Conservation (phyloP, 2,113 vertebrate genomes). For the Equus przewalskii region DNA sequence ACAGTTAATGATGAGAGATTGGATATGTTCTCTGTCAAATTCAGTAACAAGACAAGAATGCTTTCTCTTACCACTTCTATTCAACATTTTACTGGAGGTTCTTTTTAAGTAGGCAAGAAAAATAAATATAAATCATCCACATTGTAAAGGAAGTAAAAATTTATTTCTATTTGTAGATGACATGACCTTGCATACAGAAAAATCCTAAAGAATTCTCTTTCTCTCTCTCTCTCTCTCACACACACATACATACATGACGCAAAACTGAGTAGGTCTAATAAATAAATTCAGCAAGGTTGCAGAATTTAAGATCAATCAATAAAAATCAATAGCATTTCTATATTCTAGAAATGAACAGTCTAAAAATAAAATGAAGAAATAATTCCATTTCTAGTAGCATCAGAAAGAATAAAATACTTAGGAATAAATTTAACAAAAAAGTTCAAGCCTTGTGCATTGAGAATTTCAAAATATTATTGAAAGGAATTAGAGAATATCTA, state of each 20-base stretch:
- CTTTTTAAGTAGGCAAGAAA: neutral
- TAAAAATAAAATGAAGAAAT: neutral
- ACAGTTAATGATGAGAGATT: neutral
- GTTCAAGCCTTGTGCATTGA: neutral
- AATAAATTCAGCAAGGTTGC: neutral
- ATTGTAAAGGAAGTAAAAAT: neutral
- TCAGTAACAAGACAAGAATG: too few relatives aligned
- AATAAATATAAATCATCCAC: neutral
- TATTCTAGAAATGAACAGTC: neutral
- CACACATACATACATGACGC: neutral
- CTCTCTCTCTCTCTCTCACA: neutral
- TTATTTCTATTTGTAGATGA: neutral
- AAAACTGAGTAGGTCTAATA: neutral
- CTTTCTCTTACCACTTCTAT: neutral
- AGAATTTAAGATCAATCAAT: neutral
- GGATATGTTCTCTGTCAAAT: neutral
- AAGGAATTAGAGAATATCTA: neutral
- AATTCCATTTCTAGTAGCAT: neutral
- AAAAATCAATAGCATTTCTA: neutral
- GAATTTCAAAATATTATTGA: neutral
- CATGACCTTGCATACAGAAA: neutral
- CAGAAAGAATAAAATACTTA: neutral
- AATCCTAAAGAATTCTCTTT: neutral
- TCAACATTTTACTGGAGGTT: neutral
- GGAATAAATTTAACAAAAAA: neutral